These are phyloP conservation scores for Sitta europaea DNA, from an alignment of 2,113 vertebrate species.

Conservation along the genomic window DNA sequence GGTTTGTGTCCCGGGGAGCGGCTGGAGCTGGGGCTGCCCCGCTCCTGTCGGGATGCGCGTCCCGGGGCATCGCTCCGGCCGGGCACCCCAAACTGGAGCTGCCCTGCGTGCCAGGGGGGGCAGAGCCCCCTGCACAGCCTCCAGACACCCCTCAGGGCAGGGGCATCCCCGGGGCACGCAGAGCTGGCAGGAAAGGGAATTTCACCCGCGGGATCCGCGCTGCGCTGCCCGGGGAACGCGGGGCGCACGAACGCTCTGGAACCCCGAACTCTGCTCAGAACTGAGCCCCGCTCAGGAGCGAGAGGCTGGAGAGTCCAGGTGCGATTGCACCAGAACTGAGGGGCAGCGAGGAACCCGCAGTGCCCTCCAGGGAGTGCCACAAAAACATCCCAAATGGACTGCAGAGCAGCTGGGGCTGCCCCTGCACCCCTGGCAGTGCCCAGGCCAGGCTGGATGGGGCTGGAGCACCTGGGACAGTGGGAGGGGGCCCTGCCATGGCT, in stretches of 20 bases:
- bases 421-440: rapidly evolving
- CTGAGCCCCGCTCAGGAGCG: not conserved
- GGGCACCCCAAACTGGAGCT: rapidly evolving
- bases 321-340: not conserved
- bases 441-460: rapidly evolving
- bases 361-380: not conserved
- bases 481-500: not conserved
- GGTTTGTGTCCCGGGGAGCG: not conserved
- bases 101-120: too few species aligned
- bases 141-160: too few species aligned
- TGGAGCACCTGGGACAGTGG: not conserved
- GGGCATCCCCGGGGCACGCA: too few species aligned
- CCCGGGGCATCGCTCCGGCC: not conserved
- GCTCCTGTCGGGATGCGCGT: constrained; percentile 30
- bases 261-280: not conserved
- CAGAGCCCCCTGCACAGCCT: too few species aligned
- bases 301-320: not conserved
- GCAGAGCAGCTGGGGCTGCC: not conserved
- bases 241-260: not conserved
- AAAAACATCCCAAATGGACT: not conserved
- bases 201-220: too few species aligned
- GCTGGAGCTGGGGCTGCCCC: not conserved
- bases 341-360: not conserved
- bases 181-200: too few species aligned
- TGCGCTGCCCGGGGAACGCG: too few species aligned